Percentiles rank a stretch among this genome's conserved stretches.
Evolutionary conservation across 1,140 invertebrate species (phyloP).

Genomic region (Leptoteleia sp.): DNA sequence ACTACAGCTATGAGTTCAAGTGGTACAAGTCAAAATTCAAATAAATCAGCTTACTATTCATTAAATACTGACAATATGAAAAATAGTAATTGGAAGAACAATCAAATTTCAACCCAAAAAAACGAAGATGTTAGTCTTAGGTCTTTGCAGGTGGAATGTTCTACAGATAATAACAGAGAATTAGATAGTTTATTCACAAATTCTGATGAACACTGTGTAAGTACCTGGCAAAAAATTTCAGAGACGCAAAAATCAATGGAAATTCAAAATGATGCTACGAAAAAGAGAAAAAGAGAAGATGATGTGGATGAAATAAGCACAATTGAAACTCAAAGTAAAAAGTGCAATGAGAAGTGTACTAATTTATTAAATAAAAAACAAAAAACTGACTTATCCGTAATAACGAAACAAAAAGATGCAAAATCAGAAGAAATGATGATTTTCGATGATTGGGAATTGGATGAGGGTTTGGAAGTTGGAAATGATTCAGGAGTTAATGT

Average conservation of each 20-base stretch:
- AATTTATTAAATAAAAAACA: not conserved
- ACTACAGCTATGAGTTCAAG: not conserved
- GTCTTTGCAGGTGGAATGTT: conserved; percentile 28
- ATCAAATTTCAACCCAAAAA: conserved; percentile 29
- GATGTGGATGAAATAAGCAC: not conserved
- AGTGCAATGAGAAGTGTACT: not conserved
- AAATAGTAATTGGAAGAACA: conserved; percentile 6
- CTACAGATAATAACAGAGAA: conserved; percentile 1
- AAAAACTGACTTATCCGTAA: not conserved
- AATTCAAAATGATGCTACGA: not conserved
- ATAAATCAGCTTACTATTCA: not conserved
- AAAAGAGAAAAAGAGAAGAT: not conserved
- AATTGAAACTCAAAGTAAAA: not conserved
- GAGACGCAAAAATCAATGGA: not conserved
- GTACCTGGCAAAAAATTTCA: conserved; percentile 6
- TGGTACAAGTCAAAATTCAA: too few species aligned
- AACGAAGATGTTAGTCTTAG: not conserved
- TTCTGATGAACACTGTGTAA: conserved; percentile 10
- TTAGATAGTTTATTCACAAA: conserved; percentile 10
- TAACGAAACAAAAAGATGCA: not conserved
- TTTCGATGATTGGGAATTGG: conserved; percentile 26
- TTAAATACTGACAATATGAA: conserved; percentile 6
- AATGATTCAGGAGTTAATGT: conserved; percentile 6
- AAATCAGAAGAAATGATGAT: conserved; percentile 6
- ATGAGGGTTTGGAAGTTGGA: conserved; percentile 2